Percentiles rank a stretch among this genome's conserved stretches.
These are phyloP conservation scores for Ichneumoninae sp. DNA, from an alignment of 2,888 invertebrate genomes.

Conservation along the genomic window DNA sequence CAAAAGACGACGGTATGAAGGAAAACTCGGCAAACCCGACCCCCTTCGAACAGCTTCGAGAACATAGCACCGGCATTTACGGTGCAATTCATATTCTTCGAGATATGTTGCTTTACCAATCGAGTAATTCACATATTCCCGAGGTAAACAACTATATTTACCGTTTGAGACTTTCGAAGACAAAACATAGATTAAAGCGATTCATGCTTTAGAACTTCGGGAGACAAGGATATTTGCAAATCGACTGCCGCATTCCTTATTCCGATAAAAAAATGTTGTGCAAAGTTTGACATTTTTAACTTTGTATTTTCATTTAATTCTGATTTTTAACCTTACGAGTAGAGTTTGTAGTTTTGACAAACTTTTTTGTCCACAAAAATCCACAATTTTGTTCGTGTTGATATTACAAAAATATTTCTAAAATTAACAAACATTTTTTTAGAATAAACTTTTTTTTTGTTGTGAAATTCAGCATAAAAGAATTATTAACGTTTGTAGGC, in stretches of 20 bases:
- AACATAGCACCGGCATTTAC: constrained; percentile 29
- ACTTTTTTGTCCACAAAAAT: too few species aligned
- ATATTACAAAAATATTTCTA: background rate
- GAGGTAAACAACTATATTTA: constrained; percentile 60
- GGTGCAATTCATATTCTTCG: constrained; percentile 34
- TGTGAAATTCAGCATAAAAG: background rate
- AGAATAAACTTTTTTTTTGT: background rate
- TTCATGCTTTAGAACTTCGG: background rate
- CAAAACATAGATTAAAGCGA: constrained; percentile 3
- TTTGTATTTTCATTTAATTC: background rate
- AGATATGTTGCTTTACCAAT: constrained; percentile 41
- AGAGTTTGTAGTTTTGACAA: too few species aligned
- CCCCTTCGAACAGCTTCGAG: constrained; percentile 26
- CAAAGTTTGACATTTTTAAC: background rate
- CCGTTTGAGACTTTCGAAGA: background rate
- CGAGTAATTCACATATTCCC: constrained; percentile 18
- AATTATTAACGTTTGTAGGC: too few species aligned
- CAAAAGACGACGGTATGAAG: constrained; percentile 22
- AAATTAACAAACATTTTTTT: background rate
- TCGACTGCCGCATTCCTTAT: background rate
- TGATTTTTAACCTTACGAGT: background rate
- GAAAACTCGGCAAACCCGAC: constrained; percentile 5
- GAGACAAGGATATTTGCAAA: background rate
- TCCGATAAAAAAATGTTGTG: background rate
- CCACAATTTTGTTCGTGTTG: too few species aligned